Evolutionary conservation across 1,140 invertebrate genomes (phyloP).

Genomic region (Stegodyphus mimosarum): DNA sequence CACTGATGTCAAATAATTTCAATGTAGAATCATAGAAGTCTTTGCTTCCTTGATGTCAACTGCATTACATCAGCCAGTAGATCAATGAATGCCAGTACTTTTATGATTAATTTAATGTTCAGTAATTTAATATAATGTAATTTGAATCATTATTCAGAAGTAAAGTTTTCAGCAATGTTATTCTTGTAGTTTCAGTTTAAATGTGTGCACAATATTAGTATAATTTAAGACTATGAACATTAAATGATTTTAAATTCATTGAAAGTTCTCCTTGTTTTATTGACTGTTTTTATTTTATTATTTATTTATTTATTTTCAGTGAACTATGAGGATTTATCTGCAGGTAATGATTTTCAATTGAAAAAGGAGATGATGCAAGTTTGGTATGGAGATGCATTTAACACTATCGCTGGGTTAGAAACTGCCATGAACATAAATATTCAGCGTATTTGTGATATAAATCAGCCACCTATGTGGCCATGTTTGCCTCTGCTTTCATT

Average conservation of each 20-base stretch:
- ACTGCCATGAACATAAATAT: constrained; percentile 76
- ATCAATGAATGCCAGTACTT: no score
- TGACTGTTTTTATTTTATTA: background rate
- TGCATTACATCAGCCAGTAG: no score
- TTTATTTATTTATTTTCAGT: constrained; percentile 13
- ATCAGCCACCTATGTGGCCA: constrained; percentile 78
- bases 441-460: constrained; percentile 74
- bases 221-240: background rate
- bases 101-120: no score
- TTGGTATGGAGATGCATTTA: constrained; percentile 69
- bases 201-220: no score
- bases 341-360: background rate
- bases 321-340: background rate
- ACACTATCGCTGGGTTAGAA: constrained; percentile 80
- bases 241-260: background rate
- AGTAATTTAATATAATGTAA: no score
- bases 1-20: no score
- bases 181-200: no score
- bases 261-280: background rate
- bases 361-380: background rate
- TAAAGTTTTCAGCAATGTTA: no score
- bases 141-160: no score
- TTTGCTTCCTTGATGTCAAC: no score
- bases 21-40: no score
- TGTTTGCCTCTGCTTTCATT: constrained; percentile 72